Percentiles rank a stretch among this genome's conserved stretches.
Evolutionary conservation across 2,797 vertebrate species (phyloP).

Genomic region (Leucoraja ocellata): DNA sequence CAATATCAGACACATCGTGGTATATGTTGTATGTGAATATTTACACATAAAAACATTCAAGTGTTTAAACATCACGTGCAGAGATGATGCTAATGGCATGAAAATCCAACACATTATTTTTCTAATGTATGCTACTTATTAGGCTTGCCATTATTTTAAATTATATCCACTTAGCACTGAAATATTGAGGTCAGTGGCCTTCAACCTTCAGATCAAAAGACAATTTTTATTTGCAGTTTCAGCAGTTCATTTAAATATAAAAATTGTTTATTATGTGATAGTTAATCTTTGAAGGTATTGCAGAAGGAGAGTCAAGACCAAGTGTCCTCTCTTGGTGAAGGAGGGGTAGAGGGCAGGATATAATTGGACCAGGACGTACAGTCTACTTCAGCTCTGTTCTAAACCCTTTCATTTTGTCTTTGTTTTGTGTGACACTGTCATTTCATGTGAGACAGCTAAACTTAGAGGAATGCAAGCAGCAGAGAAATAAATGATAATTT

Average conservation of each 20-base stretch:
- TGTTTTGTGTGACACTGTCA: not conserved
- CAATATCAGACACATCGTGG: not conserved
- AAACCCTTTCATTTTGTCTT: not conserved
- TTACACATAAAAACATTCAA: slow-evolving; percentile 21
- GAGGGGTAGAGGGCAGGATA: not conserved
- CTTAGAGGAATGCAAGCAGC: not conserved
- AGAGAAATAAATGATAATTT: not conserved
- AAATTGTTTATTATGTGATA: not conserved
- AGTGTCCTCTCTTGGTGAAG: not conserved
- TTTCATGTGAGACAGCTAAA: not conserved
- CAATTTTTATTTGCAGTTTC: slow-evolving; percentile 26
- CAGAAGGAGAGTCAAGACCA: not conserved
- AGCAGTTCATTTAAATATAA: slow-evolving; percentile 26
- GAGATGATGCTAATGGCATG: slow-evolving; percentile 57
- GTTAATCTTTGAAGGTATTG: not conserved
- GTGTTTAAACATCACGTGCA: slow-evolving; percentile 48
- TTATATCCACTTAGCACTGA: slow-evolving; percentile 70
- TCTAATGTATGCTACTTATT: slow-evolving; percentile 54
- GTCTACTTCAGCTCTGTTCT: not conserved
- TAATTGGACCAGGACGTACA: not conserved
- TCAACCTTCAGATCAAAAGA: slow-evolving; percentile 70
- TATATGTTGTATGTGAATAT: not conserved
- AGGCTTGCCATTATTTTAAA: slow-evolving; percentile 74
- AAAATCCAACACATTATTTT: slow-evolving; percentile 57
- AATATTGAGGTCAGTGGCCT: slow-evolving; percentile 78